phyloP scores from a whole-genome alignment of 1,140 invertebrate genomes.

The Drosophila repletoides region DNA sequence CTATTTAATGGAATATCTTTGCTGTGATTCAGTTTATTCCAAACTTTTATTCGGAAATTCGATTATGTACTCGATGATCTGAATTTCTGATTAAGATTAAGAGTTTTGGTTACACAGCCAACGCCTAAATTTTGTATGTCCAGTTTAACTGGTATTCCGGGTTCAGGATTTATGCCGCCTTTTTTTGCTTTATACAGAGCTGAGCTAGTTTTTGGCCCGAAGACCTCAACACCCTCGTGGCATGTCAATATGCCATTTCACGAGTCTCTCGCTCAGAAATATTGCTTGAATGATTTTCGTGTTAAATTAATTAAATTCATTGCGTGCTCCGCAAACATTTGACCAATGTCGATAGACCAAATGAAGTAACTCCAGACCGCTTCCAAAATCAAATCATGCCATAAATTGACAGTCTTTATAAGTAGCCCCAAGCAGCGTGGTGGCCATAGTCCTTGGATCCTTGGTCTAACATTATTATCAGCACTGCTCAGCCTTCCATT shows the following conservation, averaged over 20 bases:
- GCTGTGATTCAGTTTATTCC: conserved; percentile 16
- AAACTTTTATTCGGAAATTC: conserved; percentile 30
- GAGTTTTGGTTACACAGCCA: conserved; percentile 29
- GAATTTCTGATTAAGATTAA: conserved; percentile 42
- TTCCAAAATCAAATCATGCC: conserved; percentile 60
- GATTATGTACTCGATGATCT: conserved; percentile 39
- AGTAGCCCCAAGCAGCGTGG: too few species aligned
- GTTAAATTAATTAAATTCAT: conserved; percentile 77
- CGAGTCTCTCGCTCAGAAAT: conserved; percentile 58
- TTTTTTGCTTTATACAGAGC: conserved; percentile 20
- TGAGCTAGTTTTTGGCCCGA: neutral
- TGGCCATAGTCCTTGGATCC: too few species aligned
- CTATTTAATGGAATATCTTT: conserved; percentile 7
- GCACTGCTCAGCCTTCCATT: too few species aligned
- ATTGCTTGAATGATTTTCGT: conserved; percentile 71
- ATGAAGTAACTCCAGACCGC: conserved; percentile 12
- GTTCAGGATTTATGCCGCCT: conserved; percentile 37
- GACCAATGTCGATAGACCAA: conserved; percentile 45
- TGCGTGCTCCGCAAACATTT: conserved; percentile 69
- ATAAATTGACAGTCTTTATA: conserved; percentile 60
- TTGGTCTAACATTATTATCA: too few species aligned
- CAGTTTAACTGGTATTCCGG: neutral
- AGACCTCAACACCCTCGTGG: conserved; percentile 19
- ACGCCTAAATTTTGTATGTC: conserved; percentile 20
- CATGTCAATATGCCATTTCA: conserved; percentile 73